phyloP scores from a whole-genome alignment of 37 sponge, comb jelly and placozoan species.

The Amphimedon queenslandica region DNA sequence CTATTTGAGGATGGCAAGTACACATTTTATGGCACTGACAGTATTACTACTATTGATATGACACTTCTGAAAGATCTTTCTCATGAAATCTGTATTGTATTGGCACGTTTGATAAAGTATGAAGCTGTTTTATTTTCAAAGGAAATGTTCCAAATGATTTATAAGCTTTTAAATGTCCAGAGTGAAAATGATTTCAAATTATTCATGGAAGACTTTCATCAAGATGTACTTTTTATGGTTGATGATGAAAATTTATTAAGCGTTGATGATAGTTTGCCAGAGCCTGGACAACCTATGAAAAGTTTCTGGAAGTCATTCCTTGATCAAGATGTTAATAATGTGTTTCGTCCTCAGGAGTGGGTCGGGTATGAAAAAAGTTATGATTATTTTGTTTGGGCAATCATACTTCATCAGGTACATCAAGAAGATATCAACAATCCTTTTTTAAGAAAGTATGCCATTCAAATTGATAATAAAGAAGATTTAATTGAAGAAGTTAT shows the following conservation, averaged over 20 bases:
- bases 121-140: too few relatives aligned
- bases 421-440: neutral
- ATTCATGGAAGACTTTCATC: too few relatives aligned
- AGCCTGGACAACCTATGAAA: slow-evolving; percentile 26
- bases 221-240: too few relatives aligned
- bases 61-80: too few relatives aligned
- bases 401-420: neutral
- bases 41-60: too few relatives aligned
- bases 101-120: too few relatives aligned
- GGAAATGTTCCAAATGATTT: too few relatives aligned
- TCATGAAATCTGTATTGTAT: too few relatives aligned
- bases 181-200: too few relatives aligned
- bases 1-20: too few relatives aligned
- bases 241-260: neutral
- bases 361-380: neutral
- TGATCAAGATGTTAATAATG: neutral
- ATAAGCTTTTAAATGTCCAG: too few relatives aligned
- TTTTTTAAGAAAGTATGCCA: neutral
- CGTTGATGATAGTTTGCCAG: neutral
- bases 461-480: neutral
- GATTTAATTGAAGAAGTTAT: neutral
- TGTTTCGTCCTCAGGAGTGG: neutral
- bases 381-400: neutral
- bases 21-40: too few relatives aligned
- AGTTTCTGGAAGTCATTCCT: slow-evolving; percentile 23